Evolutionary conservation across 2,888 invertebrate genomes (phyloP).

Genomic region (Eubasilissa splendida): DNA sequence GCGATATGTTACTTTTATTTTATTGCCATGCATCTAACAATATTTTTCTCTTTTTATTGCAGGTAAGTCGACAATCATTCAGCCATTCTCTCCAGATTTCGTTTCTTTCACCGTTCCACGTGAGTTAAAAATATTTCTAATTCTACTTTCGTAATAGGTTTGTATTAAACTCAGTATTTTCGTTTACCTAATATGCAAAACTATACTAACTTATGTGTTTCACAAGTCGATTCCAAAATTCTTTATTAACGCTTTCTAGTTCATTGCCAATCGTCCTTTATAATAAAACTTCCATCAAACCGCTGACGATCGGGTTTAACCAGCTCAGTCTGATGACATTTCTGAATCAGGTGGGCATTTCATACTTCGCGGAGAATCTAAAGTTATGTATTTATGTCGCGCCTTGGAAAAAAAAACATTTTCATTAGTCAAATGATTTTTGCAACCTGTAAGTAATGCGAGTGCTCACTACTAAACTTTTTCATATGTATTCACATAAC

Average conservation of each 20-base stretch:
- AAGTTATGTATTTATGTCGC: slow-evolving; percentile 17
- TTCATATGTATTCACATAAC: too few species aligned
- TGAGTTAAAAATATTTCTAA: slow-evolving; percentile 1
- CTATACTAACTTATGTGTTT: too few species aligned
- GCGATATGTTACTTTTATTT: neutral
- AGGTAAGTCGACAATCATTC: slow-evolving; percentile 18
- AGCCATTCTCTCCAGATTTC: slow-evolving; percentile 5
- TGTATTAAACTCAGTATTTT: neutral
- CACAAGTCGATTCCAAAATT: too few species aligned
- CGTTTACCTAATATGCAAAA: neutral
- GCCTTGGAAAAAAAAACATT: neutral
- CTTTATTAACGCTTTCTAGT: slow-evolving; percentile 8
- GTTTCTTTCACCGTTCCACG: slow-evolving; percentile 12
- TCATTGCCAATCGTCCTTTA: neutral
- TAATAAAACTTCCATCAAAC: neutral
- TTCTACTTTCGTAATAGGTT: neutral
- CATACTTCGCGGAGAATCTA: neutral
- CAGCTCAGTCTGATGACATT: neutral
- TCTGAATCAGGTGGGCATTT: too few species aligned
- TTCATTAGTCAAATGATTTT: neutral
- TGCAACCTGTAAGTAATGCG: too few species aligned
- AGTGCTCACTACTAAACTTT: too few species aligned
- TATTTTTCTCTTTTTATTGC: slow-evolving; percentile 14
- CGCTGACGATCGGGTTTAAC: slow-evolving; percentile 4
- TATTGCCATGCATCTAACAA: neutral